phyloP scores from a whole-genome alignment of 2,888 invertebrate species.

The Holacanthella duospinosa region DNA sequence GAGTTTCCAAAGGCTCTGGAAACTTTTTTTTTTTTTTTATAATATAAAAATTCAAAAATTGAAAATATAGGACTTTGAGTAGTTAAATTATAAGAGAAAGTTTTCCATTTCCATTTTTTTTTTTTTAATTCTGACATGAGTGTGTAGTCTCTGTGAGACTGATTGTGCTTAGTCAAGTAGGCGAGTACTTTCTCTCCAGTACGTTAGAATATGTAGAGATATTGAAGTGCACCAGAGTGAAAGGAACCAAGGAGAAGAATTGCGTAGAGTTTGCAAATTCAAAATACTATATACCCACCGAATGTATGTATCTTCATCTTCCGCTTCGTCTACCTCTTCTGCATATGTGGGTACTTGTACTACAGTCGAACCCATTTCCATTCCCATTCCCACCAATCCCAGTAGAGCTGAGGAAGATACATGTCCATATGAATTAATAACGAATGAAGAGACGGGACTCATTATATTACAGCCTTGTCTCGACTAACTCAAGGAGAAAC shows the following conservation, averaged over 20 bases:
- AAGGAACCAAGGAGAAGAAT: neutral
- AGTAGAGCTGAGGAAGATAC: no score
- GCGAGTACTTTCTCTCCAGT: no score
- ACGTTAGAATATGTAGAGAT: neutral
- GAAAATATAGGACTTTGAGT: neutral
- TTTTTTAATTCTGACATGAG: neutral
- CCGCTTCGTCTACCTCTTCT: no score
- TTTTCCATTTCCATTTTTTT: neutral
- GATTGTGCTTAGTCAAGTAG: neutral
- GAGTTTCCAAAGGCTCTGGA: neutral
- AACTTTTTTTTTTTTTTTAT: no score
- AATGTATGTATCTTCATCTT: no score
- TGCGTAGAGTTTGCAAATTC: neutral
- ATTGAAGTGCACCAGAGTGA: neutral
- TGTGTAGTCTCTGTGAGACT: neutral
- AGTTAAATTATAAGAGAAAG: neutral
- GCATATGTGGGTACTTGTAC: no score
- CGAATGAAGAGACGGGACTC: neutral
- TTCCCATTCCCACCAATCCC: no score
- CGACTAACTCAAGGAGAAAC: neutral
- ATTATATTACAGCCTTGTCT: no score
- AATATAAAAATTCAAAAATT: neutral
- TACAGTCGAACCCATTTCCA: no score
- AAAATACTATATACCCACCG: no score
- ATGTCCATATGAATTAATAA: neutral